These are phyloP conservation scores for Pteropus rufus DNA, from an alignment of 2,797 vertebrate species.

Conservation along the genomic window DNA sequence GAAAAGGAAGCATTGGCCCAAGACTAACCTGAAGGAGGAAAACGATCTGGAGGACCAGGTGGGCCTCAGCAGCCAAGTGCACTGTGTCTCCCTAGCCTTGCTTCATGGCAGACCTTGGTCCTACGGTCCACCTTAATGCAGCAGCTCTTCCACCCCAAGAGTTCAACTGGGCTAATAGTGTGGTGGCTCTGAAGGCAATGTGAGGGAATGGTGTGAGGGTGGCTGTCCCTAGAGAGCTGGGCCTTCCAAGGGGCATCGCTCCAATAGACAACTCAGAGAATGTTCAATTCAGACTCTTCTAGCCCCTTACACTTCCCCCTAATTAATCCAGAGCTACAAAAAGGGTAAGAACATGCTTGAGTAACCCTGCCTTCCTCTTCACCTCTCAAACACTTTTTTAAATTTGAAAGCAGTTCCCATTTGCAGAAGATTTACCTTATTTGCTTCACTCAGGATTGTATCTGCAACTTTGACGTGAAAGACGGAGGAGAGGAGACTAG, in stretches of 20 bases:
- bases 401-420: neutral
- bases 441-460: neutral
- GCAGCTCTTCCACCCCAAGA: neutral
- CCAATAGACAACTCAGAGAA: neutral
- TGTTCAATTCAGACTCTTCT: neutral
- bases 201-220: no score
- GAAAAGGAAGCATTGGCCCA: neutral
- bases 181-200: accelerated
- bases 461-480: neutral
- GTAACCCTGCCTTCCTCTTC: neutral
- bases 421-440: neutral
- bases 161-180: no score
- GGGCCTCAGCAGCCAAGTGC: neutral
- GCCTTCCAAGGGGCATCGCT: neutral
- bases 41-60: accelerated
- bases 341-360: neutral
- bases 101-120: neutral
- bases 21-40: neutral
- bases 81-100: accelerated
- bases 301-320: neutral
- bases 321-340: neutral
- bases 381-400: neutral
- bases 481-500: neutral
- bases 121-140: neutral
- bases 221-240: neutral